Percentiles rank a stretch among this genome's conserved stretches.
phyloP scores from a whole-genome alignment of 2,888 invertebrate genomes.

The Calameuta pallipes region DNA sequence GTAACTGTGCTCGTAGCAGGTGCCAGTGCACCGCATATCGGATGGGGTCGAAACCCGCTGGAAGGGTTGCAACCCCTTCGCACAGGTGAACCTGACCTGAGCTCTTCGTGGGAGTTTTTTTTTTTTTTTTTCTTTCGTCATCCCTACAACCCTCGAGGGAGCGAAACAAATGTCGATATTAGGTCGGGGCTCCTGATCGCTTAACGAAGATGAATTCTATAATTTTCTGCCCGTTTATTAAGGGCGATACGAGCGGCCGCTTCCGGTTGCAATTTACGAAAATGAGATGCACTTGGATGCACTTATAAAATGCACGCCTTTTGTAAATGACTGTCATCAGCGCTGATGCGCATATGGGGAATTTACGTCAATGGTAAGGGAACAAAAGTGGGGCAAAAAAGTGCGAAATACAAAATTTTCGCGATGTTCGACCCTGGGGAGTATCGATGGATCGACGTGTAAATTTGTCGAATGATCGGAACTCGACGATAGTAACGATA shows the following conservation, averaged over 20 bases:
- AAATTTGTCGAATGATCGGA: too few species aligned
- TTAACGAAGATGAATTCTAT: constrained; percentile 17
- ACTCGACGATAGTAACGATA: too few species aligned
- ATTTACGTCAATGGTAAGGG: too few species aligned
- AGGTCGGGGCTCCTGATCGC: not conserved
- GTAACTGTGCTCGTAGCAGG: constrained; percentile 26
- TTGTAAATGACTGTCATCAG: too few species aligned
- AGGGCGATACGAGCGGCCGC: not conserved
- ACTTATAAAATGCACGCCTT: too few species aligned
- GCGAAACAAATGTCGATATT: constrained; percentile 24
- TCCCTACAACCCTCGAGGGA: constrained; percentile 16
- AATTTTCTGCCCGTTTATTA: constrained; percentile 36
- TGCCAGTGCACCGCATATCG: constrained; percentile 22
- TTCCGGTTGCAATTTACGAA: too few species aligned
- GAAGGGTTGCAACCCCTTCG: constrained; percentile 41
- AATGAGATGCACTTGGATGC: too few species aligned
- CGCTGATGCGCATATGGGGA: too few species aligned
- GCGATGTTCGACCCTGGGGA: too few species aligned
- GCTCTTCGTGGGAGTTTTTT: constrained; percentile 21
- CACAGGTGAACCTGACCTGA: constrained; percentile 48
- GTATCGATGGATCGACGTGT: too few species aligned
- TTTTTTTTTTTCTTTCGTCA: constrained; percentile 8
- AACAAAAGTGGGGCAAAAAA: too few species aligned
- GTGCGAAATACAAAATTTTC: too few species aligned
- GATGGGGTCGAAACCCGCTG: constrained; percentile 28